These are phyloP conservation scores for Hydrocynus forskahlii DNA, from an alignment of 2,797 vertebrate genomes.

Conservation along the genomic window DNA sequence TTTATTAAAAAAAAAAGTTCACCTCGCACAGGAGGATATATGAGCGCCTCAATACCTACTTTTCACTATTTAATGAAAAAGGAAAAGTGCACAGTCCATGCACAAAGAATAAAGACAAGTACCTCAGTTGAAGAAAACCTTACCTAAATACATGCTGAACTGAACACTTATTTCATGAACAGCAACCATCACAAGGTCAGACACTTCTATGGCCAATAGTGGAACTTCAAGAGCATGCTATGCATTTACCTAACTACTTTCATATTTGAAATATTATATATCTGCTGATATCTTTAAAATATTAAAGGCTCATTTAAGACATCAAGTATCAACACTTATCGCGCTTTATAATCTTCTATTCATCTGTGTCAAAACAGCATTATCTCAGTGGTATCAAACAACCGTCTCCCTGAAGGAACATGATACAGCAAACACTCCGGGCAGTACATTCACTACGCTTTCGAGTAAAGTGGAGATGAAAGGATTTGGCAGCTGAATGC, in stretches of 20 bases:
- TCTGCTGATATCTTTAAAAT: neutral
- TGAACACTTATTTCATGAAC: neutral
- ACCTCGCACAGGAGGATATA: neutral
- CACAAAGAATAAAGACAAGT: neutral
- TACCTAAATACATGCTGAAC: neutral
- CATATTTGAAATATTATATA: neutral
- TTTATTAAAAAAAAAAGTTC: neutral
- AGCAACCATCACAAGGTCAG: neutral
- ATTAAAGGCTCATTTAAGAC: neutral
- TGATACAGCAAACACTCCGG: neutral
- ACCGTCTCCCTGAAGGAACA: neutral
- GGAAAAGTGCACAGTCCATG: neutral
- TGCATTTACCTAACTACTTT: neutral
- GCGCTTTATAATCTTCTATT: neutral
- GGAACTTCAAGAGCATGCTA: neutral
- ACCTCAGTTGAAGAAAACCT: neutral
- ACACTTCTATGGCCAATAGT: neutral
- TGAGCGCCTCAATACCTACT: neutral
- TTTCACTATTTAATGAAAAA: neutral
- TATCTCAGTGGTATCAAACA: neutral
- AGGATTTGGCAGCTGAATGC: slow-evolving; percentile 3
- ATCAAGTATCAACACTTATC: neutral
- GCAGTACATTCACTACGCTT: neutral
- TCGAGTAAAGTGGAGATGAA: neutral
- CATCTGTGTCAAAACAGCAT: neutral